These are phyloP conservation scores for Cremastinae sp. DNA, from an alignment of 2,888 invertebrate genomes.

Conservation along the genomic window DNA sequence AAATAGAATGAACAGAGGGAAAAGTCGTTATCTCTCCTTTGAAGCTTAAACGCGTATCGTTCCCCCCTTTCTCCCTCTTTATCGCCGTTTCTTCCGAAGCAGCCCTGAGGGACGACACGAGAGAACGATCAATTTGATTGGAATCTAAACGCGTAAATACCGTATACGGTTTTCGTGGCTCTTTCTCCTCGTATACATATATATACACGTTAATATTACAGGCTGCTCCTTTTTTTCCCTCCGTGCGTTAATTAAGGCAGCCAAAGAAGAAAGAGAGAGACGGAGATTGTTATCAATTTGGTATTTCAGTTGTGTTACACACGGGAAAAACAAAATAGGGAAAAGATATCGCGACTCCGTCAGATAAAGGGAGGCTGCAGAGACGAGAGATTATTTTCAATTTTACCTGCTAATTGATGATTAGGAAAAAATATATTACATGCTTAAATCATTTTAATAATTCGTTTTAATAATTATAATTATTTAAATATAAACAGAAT, in stretches of 20 bases:
- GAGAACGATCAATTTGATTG: slow-evolving; percentile 58
- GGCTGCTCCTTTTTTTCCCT: slow-evolving; percentile 37
- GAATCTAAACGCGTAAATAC: slow-evolving; percentile 58
- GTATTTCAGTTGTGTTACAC: slow-evolving; percentile 49
- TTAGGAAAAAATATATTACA: slow-evolving; percentile 17
- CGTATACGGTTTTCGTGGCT: slow-evolving; percentile 34
- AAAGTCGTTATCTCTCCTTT: slow-evolving; percentile 10
- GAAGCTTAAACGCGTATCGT: slow-evolving; percentile 15
- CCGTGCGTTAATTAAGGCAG: slow-evolving; percentile 60
- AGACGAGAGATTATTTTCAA: slow-evolving; percentile 53
- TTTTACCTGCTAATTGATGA: too few species aligned
- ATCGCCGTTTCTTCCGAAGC: slow-evolving; percentile 22
- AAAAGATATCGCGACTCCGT: slow-evolving; percentile 20
- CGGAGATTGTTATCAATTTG: slow-evolving; percentile 56
- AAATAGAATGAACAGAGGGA: slow-evolving; percentile 1
- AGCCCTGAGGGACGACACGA: slow-evolving; percentile 11
- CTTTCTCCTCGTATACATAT: slow-evolving; percentile 2
- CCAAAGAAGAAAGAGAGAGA: slow-evolving; percentile 10
- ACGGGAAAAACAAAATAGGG: slow-evolving; percentile 13
- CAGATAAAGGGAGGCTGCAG: not conserved
- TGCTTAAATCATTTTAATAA: not conserved
- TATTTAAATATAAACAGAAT: too few species aligned
- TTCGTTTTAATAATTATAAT: too few species aligned
- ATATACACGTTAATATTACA: slow-evolving; percentile 14
- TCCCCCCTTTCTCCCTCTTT: slow-evolving; percentile 1